These are phyloP conservation scores for Vireo griseus DNA, from an alignment of 2,797 vertebrate genomes.

Conservation along the genomic window DNA sequence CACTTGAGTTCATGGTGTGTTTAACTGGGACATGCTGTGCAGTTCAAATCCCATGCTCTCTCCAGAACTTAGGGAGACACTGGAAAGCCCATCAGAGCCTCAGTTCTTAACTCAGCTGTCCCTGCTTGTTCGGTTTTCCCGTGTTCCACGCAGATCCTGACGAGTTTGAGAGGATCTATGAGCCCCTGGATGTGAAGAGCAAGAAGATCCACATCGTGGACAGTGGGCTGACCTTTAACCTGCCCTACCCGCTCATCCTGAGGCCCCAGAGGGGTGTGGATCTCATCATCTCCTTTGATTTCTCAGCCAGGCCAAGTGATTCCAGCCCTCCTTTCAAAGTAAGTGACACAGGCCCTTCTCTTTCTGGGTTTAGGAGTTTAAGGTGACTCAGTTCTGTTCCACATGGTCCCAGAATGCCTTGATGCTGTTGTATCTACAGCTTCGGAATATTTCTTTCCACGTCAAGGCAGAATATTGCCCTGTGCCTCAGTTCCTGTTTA, in stretches of 20 bases:
- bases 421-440: background rate
- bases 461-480: background rate
- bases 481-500: conserved; percentile 30
- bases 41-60: background rate
- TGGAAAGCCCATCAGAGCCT: background rate
- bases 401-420: background rate
- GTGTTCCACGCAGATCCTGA: conserved; percentile 83
- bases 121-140: background rate
- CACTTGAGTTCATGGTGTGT: background rate
- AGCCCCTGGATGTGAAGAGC: conserved; percentile 96
- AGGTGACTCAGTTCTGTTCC: background rate
- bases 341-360: background rate
- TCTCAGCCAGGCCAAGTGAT: conserved; percentile 94
- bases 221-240: conserved; percentile 95
- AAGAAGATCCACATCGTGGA: conserved; percentile 98
- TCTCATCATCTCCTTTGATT: conserved; percentile 97
- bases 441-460: background rate
- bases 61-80: background rate
- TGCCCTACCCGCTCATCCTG: conserved; percentile 91
- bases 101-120: background rate
- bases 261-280: conserved; percentile 89
- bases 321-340: conserved; percentile 98
- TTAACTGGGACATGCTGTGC: background rate
- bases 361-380: background rate
- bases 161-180: conserved; percentile 95